Evolutionary conservation across 2,888 invertebrate species (phyloP).

Genomic region (Argyra leucocephala): DNA sequence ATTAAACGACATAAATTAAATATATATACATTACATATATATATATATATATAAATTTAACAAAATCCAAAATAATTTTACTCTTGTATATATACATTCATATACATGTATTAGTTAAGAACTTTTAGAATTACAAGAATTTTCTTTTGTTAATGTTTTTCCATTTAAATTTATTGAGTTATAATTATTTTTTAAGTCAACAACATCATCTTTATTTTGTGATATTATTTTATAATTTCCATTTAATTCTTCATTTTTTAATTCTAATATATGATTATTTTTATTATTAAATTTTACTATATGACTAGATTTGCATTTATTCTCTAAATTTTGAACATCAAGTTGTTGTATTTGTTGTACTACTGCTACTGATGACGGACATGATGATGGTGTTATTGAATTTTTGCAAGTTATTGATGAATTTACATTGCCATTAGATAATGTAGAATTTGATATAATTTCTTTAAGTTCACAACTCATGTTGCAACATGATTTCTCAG

Average conservation of each 20-base stretch:
- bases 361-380: neutral
- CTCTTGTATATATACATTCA: too few relatives aligned
- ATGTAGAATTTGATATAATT: neutral
- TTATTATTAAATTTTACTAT: slow-evolving; percentile 1
- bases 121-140: too few relatives aligned
- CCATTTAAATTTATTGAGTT: neutral
- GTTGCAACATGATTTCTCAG: slow-evolving; percentile 41
- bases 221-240: neutral
- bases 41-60: too few relatives aligned
- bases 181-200: neutral
- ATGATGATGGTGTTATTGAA: neutral
- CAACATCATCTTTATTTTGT: neutral
- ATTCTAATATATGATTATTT: neutral
- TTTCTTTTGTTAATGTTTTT: too few relatives aligned
- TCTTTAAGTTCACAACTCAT: neutral
- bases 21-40: too few relatives aligned
- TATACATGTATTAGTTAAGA: too few relatives aligned
- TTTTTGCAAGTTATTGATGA: too few relatives aligned
- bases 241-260: neutral
- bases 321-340: neutral
- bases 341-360: neutral
- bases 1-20: too few relatives aligned
- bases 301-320: neutral
- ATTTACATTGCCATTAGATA: neutral
- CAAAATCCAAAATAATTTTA: too few relatives aligned